phyloP scores from a whole-genome alignment of 2,888 invertebrate species.

The Catonia carolina region DNA sequence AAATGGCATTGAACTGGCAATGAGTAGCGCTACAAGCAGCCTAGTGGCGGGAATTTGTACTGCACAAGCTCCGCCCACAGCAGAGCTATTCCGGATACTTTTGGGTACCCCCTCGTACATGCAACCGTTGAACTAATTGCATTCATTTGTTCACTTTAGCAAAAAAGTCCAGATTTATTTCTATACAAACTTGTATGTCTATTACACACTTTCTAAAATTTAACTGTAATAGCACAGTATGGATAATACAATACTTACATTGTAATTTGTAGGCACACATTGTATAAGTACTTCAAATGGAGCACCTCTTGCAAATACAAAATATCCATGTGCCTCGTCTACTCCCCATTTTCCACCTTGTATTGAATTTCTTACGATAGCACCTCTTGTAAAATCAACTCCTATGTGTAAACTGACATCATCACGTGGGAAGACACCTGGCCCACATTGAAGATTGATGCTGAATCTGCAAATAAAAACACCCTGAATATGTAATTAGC shows the following conservation, averaged over 20 bases:
- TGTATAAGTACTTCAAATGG: conserved; percentile 65
- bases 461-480: conserved; percentile 59
- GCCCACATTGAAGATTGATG: conserved; percentile 69
- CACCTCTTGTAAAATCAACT: conserved; percentile 50
- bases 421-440: conserved; percentile 61
- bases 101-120: too few relatives aligned
- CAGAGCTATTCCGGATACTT: too few relatives aligned
- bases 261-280: conserved; percentile 54
- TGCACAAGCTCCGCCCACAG: too few relatives aligned
- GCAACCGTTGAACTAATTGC: too few relatives aligned
- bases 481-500: too few relatives aligned
- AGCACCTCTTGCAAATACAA: conserved; percentile 57
- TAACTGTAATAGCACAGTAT: conserved; percentile 5
- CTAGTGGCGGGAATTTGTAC: too few relatives aligned
- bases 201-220: too few relatives aligned
- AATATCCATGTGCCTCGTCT: conserved; percentile 48
- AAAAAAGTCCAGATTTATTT: too few relatives aligned
- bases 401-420: conserved; percentile 71
- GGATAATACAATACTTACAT: conserved; percentile 46
- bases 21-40: too few relatives aligned
- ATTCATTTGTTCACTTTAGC: too few relatives aligned
- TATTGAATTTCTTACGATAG: conserved; percentile 53
- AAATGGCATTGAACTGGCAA: too few relatives aligned
- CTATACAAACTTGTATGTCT: too few relatives aligned
- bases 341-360: conserved; percentile 52